phyloP scores from a whole-genome alignment of 2,113 vertebrate genomes.

The Centropus unirufus region DNA sequence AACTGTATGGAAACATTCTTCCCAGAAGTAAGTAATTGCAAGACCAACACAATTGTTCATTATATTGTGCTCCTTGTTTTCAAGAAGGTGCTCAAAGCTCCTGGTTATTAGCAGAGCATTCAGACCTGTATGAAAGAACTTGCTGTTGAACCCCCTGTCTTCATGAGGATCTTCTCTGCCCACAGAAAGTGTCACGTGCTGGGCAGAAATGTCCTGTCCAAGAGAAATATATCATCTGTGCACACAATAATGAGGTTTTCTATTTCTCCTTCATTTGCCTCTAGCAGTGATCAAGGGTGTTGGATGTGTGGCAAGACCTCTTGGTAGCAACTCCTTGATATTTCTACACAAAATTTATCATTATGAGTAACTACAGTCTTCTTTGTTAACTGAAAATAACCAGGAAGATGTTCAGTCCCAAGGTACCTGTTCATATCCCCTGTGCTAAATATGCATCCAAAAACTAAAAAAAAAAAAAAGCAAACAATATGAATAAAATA shows the following conservation, averaged over 20 bases:
- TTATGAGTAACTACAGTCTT: neutral
- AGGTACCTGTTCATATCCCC: neutral
- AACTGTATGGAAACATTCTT: neutral
- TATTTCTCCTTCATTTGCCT: neutral
- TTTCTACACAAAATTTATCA: neutral
- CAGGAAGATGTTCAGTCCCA: neutral
- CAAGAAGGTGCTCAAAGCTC: neutral
- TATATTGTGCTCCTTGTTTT: neutral
- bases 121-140: neutral
- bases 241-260: neutral
- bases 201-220: accelerated
- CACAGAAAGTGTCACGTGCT: neutral
- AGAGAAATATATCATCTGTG: neutral
- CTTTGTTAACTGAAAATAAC: neutral
- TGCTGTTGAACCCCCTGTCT: neutral
- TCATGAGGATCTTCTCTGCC: neutral
- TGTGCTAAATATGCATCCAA: neutral
- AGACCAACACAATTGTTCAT: neutral
- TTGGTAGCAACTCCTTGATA: accelerated
- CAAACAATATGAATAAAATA: neutral
- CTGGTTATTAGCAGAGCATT: neutral
- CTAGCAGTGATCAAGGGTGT: neutral
- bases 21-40: neutral
- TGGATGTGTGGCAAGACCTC: neutral
- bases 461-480: neutral